Conservation (phyloP, 2,113 vertebrate species). For the Aythya baeri region DNA sequence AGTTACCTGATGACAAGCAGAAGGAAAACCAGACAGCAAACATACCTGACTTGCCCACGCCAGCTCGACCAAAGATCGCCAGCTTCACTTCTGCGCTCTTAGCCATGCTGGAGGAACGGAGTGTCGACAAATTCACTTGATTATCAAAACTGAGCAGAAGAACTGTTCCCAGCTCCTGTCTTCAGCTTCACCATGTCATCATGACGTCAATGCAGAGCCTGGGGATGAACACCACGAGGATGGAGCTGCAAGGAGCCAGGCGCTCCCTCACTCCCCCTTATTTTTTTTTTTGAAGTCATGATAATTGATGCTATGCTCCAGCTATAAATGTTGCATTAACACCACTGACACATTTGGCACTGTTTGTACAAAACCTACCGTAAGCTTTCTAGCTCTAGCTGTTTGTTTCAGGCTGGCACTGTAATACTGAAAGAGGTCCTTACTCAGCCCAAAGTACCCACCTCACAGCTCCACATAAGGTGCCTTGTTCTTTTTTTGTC, state of each 20-base stretch:
- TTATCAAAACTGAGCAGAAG: background rate
- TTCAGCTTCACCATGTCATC: conserved; percentile 68
- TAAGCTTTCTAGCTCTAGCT: background rate
- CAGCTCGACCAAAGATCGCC: conserved; percentile 93
- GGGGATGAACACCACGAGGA: conserved; percentile 40
- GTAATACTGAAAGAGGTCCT: background rate
- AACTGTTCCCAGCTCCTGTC: conserved; percentile 6
- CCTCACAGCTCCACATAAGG: background rate
- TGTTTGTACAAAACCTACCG: background rate
- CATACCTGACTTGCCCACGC: conserved; percentile 97
- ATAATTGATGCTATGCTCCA: background rate
- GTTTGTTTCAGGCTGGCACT: background rate
- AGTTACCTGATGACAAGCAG: background rate
- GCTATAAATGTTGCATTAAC: background rate
- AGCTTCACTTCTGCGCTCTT: conserved; percentile 95
- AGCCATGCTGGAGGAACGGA: conserved; percentile 79
- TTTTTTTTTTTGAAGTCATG: background rate
- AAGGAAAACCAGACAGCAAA: background rate
- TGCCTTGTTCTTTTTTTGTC: background rate
- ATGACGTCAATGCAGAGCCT: conserved; percentile 60
- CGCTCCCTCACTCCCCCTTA: background rate
- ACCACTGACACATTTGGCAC: background rate
- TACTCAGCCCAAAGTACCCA: background rate
- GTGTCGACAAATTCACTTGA: background rate
- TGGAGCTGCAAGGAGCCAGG: background rate